Evolutionary conservation across 2,797 vertebrate species (phyloP).

Genomic region (Meriones psammophilus): DNA sequence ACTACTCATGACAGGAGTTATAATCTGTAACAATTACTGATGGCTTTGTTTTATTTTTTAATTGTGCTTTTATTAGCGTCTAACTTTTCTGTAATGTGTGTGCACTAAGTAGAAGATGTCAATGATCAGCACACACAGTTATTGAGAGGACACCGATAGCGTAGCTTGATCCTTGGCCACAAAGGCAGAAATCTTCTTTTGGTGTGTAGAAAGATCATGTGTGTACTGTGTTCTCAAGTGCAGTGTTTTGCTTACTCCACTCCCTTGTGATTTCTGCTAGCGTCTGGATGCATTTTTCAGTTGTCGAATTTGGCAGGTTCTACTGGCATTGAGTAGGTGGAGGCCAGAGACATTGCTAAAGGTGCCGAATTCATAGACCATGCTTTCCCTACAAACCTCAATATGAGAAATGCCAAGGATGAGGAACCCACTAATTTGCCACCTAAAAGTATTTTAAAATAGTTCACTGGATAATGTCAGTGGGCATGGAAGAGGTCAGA

Average conservation of each 20-base stretch:
- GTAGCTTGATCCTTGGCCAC: background rate
- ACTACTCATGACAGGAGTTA: background rate
- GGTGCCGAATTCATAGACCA: background rate
- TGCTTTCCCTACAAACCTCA: no score
- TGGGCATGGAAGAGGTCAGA: background rate
- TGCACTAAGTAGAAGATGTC: background rate
- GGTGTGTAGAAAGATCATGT: background rate
- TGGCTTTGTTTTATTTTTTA: slow-evolving; percentile 13
- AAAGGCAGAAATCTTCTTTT: background rate
- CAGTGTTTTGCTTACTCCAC: background rate
- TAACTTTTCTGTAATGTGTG: background rate
- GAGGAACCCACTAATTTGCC: background rate
- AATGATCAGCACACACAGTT: background rate
- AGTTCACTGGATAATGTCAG: background rate
- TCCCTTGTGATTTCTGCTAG: background rate
- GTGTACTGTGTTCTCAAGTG: background rate
- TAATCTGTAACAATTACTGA: background rate
- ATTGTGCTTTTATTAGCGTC: background rate
- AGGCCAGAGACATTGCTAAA: background rate
- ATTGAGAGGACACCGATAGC: background rate
- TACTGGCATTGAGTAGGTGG: background rate
- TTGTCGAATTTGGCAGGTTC: background rate
- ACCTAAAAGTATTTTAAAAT: slow-evolving; percentile 12
- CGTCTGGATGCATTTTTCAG: background rate
- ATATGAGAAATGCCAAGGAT: background rate